Evolutionary conservation across 2,797 vertebrate genomes (phyloP).

Genomic region (Rhabdomys pumilio): DNA sequence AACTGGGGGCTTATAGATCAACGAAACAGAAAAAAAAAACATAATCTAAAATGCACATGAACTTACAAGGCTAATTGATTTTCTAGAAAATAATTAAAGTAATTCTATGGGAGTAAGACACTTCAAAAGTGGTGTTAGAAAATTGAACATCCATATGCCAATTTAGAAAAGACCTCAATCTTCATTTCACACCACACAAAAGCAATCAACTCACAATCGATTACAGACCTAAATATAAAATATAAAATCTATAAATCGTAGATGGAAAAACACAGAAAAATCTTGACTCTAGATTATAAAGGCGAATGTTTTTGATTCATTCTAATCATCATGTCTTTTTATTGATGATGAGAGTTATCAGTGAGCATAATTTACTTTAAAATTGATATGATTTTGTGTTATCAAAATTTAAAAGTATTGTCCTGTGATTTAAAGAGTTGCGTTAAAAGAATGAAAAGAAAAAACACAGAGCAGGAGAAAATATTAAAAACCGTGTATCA

Average conservation of each 20-base stretch:
- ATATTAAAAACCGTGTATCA: neutral
- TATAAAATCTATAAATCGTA: constrained; percentile 18
- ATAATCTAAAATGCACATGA: constrained; percentile 39
- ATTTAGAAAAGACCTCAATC: neutral
- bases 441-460: constrained; percentile 26
- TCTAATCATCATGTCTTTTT: neutral
- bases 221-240: constrained; percentile 15
- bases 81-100: constrained; percentile 50
- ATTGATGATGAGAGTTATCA: neutral
- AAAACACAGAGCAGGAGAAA: neutral
- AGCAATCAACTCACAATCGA: neutral
- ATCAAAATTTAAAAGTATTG: constrained; percentile 38
- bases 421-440: neutral
- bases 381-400: neutral
- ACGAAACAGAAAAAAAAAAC: constrained; percentile 20
- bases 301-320: neutral
- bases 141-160: constrained; percentile 38
- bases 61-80: constrained; percentile 20
- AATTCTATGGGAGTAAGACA: neutral
- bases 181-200: constrained; percentile 49
- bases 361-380: constrained; percentile 3
- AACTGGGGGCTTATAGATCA: neutral
- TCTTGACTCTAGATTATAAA: neutral
- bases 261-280: constrained; percentile 1
- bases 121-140: constrained; percentile 36